phyloP scores from a whole-genome alignment of 2,888 invertebrate genomes.

The Chironomus riparius region DNA sequence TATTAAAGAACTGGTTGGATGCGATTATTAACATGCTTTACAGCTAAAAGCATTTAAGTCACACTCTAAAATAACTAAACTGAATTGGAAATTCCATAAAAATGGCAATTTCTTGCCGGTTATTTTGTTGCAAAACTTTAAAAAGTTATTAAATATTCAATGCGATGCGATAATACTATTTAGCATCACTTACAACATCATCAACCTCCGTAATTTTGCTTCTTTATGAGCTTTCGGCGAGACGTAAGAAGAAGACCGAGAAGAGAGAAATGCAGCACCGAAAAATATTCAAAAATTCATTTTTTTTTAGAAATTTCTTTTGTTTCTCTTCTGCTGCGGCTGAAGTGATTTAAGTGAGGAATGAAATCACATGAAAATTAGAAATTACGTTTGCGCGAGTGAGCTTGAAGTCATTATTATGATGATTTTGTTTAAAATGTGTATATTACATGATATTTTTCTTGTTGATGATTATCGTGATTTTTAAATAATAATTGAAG shows the following conservation, averaged over 20 bases:
- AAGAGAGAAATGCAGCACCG: not conserved
- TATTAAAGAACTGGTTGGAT: not conserved
- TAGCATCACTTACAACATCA: not conserved
- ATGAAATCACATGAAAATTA: not conserved
- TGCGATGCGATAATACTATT: not conserved
- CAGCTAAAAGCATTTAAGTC: no score
- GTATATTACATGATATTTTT: not conserved
- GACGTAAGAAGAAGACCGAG: not conserved
- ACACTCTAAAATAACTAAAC: no score
- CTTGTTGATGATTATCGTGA: no score
- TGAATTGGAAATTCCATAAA: no score
- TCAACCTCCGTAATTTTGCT: not conserved
- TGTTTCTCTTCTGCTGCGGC: not conserved
- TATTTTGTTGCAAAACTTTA: not conserved
- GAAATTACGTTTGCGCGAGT: not conserved
- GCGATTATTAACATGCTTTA: no score
- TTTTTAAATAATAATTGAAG: no score
- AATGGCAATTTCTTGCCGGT: not conserved
- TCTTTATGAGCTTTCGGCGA: not conserved
- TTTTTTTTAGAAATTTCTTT: not conserved
- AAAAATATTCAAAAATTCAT: not conserved
- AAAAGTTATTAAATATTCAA: no score
- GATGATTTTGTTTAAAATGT: not conserved
- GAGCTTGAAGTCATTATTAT: not conserved
- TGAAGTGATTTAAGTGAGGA: not conserved